Base-by-base conservation (phyloP, 92 coral and sea anemone genomes). In the Phenganax marumi region DNA sequence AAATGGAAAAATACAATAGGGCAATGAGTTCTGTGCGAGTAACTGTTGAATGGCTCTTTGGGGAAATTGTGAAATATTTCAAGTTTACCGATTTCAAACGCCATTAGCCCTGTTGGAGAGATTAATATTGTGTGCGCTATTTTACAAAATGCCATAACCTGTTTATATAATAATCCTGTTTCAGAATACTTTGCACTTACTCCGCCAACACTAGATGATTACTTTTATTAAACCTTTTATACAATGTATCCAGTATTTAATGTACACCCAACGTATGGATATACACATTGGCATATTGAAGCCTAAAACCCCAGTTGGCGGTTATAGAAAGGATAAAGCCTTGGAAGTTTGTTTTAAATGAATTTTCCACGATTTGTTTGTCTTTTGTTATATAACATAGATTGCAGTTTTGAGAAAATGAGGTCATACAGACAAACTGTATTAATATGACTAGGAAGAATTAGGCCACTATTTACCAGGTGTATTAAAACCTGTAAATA, bases 11-110 rank as follows among this genome's bases (percentile, higher is more conserved):
- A 22, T 64, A 22, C 26, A 64, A 17, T 7, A 64, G 7, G 4
- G 10, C 26, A 46, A 64, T 64, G 70, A 64, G 46, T 64, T 43
- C 46, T 13, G 52, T 61, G 52, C 50, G 21, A 51, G 79, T 73
- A 33, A 16, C 58, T 13, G 79, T 73, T 73, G 60, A 49, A 8
- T 49, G 79, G 46, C 47, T 54, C 24, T 49, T 73, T 49, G 79
- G 79, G 52, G 58, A 73, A 33, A 73, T 14, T 14, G 14, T 70
- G 4, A 70, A 39, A 14, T 70, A 70, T 70, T 70, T 33, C 19
- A 70, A 70, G 43, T 49, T 63, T 5, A 11, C 24, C 9, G 69
- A 18, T 17, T 63, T 63, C 69, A 63, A 16, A 63, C n/a, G n/a
- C n/a, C n/a, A n/a, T n/a, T n/a, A n/a, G n/a, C n/a, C n/a, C n/a